Percentiles rank a stretch among this genome's conserved stretches.
These are phyloP conservation scores for Girardinus metallicus DNA, from an alignment of 2,797 vertebrate genomes.

Conservation along the genomic window DNA sequence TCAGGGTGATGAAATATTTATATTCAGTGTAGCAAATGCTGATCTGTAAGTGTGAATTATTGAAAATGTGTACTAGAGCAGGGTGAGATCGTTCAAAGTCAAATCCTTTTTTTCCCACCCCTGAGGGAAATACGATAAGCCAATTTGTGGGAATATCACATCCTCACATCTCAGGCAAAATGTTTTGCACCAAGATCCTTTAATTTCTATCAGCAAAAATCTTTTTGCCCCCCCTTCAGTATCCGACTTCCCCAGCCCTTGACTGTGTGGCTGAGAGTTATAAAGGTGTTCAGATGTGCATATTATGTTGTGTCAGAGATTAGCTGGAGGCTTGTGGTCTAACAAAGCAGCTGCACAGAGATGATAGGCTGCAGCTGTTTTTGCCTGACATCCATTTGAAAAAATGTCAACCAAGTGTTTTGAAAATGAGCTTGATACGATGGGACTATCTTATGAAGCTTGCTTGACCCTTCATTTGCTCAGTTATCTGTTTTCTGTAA, in stretches of 20 bases:
- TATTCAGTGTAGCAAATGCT: slow-evolving; percentile 65
- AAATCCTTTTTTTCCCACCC: slow-evolving; percentile 47
- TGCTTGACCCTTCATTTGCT: slow-evolving; percentile 20
- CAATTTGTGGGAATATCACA: slow-evolving; percentile 56
- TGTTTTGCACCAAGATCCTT: slow-evolving; percentile 70
- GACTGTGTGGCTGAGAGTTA: slow-evolving; percentile 56
- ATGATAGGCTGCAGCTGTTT: slow-evolving; percentile 41
- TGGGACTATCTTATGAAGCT: slow-evolving; percentile 33
- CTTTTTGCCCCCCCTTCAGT: slow-evolving; percentile 43
- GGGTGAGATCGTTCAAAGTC: slow-evolving; percentile 71
- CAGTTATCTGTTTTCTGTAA: slow-evolving; percentile 10
- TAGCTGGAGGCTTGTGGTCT: slow-evolving; percentile 62
- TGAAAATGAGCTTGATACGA: slow-evolving; percentile 39
- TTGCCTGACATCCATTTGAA: slow-evolving; percentile 59
- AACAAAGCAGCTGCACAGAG: slow-evolving; percentile 61
- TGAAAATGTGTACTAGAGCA: slow-evolving; percentile 67
- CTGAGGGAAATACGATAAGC: slow-evolving; percentile 49
- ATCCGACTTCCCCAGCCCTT: slow-evolving; percentile 50
- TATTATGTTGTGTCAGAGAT: slow-evolving; percentile 71
- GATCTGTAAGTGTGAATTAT: slow-evolving; percentile 78
- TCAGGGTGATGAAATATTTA: slow-evolving; percentile 65
- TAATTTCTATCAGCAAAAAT: slow-evolving; percentile 68
- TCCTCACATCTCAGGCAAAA: slow-evolving; percentile 72
- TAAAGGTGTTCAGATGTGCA: slow-evolving; percentile 71
- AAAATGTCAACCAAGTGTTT: slow-evolving; percentile 61